Base-by-base conservation (phyloP, 2,888 invertebrate species). In the Microchrysa polita region DNA sequence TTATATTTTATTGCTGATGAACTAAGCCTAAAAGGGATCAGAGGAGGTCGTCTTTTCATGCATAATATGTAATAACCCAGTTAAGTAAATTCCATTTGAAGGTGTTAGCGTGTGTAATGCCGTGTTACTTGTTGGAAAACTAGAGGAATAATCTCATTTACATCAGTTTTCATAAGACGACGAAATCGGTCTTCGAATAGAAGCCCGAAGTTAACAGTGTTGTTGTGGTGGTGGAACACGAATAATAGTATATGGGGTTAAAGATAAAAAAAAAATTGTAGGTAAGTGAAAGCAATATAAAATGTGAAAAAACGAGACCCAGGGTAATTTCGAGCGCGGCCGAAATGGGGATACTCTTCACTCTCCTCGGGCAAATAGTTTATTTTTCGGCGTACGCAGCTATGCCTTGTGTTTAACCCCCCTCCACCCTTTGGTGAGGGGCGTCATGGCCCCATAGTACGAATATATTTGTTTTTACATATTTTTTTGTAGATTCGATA, bases 61-160 rank as follows among this genome's bases (percentile, higher is more conserved):
- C 20, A 40, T 40, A 69, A 69, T 18, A 40, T 69, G 69, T 34
- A 34, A 69, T n/a, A 40, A 20, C 69, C 20, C 20, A 61, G 71
- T 60, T 72, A 23, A 23, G 72, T 61, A 72, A 72, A 60, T 72
- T 72, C 40, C 60, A 52, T 20, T 40, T 69, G 55, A 57, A 75
- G 75, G 75, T 75, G 75, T 75, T 69, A 75, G 73, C 75, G 73
- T 75, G 75, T 75, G 75, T 73, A 75, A 73, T 73, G 73, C 73
- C 69, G 69, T 75, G 75, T 75, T 69, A 75, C 67, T 75, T 75
- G 69, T 65, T 75, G 75, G 75, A 75, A 69, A 75, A 42, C 75
- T 75, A 75, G 73, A 69, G 60, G 73, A 63, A 75, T 61, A 73
- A 75, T 75, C 73, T 75, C 75, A 73, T 75, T 75, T 73, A 73